Conservation (phyloP, 1,140 invertebrate genomes). For the Gonioctena quinquepunctata region DNA sequence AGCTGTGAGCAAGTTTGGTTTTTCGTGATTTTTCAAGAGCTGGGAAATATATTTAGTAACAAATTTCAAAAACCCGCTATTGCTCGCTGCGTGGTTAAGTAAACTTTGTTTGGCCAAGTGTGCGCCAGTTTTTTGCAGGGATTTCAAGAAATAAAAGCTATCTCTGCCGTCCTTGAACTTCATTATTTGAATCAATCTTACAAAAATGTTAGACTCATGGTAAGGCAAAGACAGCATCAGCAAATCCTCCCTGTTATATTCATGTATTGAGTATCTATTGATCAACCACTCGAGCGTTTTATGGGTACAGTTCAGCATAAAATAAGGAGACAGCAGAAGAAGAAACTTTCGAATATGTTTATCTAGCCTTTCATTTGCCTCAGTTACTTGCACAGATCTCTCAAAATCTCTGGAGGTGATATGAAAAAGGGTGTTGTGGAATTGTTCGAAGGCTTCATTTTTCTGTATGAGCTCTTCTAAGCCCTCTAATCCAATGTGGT, state of each 20-base stretch:
- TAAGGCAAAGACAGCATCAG: constrained; percentile 85
- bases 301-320: constrained; percentile 80
- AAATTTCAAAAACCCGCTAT: constrained; percentile 73
- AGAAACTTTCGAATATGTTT: constrained; percentile 80
- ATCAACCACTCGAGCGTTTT: constrained; percentile 94
- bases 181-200: constrained; percentile 78
- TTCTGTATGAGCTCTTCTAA: constrained; percentile 78
- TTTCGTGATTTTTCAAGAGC: constrained; percentile 64
- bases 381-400: constrained; percentile 73
- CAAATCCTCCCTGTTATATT: constrained; percentile 82
- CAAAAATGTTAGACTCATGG: constrained; percentile 88
- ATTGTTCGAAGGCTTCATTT: constrained; percentile 73
- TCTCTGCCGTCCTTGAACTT: constrained; percentile 64
- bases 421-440: constrained; percentile 77
- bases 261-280: constrained; percentile 83
- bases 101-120: constrained; percentile 72
- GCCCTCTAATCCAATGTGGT: constrained; percentile 82
- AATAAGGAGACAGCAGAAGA: constrained; percentile 81
- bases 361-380: constrained; percentile 79
- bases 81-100: constrained; percentile 70
- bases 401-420: constrained; percentile 74
- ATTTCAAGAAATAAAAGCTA: constrained; percentile 79
- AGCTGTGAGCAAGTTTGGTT: constrained; percentile 66
- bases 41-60: constrained; percentile 70
- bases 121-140: constrained; percentile 73